Evolutionary conservation across 2,113 vertebrate species (phyloP), one percentile per base, ranked within the genome.

Genomic region (Ranitomeya variabilis): DNA sequence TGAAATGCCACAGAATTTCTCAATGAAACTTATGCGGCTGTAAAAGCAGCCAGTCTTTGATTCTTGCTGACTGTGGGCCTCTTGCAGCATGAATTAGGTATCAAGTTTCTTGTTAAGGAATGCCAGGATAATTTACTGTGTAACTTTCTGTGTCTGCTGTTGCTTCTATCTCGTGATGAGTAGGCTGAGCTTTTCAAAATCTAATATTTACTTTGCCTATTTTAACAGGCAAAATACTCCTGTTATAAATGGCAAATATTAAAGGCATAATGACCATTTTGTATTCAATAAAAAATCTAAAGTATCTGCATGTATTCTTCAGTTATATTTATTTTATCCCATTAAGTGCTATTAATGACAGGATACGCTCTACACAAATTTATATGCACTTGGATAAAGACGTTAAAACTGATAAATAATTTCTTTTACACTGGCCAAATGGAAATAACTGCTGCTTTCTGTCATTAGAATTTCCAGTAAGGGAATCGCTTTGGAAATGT

Each of bases 371-470:
- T 37, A 59, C 9, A 85, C 12, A 57, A 85, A 77, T 87, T 9
- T 87, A 69, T 69, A 80, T 55, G 60, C 60, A 62, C 71, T 86
- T 64, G 57, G 57, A 73, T 51, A 16, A 78, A 73, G 23, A 51
- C 64, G 37, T 51, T 52, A 31, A 76, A 85, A 78, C 21, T 52
- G 57, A 45, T 87, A 64, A 23, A 86, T 86, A 86, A 79, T 79
- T 60, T 21, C 60, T 67, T 54, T 37, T 79, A 64, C 23, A 37
- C 9, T 55, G 57, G 60, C 86, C 74, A 87, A 79, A 80, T 79
- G 19, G 85, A 86, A 86, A 86, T 80, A 78, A 76, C 16, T 86
- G 45, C 26, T 11, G 14, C 37, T 51, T 67, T 67, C 13, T 87
- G 59, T 51, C 60, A 26, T 79, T 86, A 54, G 19, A 66, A 67